These are phyloP conservation scores for Labrus mixtus DNA, from an alignment of 2,113 vertebrate species.

Conservation along the genomic window DNA sequence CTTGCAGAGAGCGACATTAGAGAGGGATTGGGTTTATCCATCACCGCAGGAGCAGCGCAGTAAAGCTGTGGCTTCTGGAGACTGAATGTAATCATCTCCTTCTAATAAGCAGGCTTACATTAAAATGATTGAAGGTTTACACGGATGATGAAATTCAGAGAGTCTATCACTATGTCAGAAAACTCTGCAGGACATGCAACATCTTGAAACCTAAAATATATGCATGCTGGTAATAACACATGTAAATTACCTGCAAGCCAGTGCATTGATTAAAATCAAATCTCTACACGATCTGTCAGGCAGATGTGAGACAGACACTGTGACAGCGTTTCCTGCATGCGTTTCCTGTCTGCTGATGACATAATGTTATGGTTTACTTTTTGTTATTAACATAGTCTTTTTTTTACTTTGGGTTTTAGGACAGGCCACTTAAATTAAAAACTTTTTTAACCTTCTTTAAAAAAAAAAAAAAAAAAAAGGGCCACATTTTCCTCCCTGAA, in stretches of 20 bases:
- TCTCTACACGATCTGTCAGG: not conserved
- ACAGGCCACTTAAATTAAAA: not conserved
- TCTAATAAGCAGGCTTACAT: conserved; percentile 32
- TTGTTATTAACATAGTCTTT: not conserved
- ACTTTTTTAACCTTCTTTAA: not conserved
- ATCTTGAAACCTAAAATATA: conserved; percentile 5
- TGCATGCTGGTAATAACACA: not conserved
- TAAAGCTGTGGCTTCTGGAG: conserved; percentile 17
- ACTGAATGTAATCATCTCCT: conserved; percentile 32
- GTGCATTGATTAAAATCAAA: not conserved
- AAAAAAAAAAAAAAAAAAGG: not conserved
- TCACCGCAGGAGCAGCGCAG: conserved; percentile 27
- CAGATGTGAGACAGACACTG: conserved; percentile 13
- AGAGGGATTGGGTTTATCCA: conserved; percentile 32
- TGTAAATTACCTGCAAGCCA: not conserved
- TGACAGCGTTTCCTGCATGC: not conserved
- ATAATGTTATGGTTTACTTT: not conserved
- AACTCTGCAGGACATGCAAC: conserved; percentile 3
- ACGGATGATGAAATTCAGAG: conserved; percentile 16
- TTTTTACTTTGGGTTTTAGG: not conserved
- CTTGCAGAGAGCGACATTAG: conserved; percentile 2
- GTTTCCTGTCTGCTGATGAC: not conserved
- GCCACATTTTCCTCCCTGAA: not conserved
- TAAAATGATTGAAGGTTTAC: conserved; percentile 25
- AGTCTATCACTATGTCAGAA: conserved; percentile 11